Base-by-base conservation (phyloP, 2,888 invertebrate genomes). In the Agriotes lineatus region DNA sequence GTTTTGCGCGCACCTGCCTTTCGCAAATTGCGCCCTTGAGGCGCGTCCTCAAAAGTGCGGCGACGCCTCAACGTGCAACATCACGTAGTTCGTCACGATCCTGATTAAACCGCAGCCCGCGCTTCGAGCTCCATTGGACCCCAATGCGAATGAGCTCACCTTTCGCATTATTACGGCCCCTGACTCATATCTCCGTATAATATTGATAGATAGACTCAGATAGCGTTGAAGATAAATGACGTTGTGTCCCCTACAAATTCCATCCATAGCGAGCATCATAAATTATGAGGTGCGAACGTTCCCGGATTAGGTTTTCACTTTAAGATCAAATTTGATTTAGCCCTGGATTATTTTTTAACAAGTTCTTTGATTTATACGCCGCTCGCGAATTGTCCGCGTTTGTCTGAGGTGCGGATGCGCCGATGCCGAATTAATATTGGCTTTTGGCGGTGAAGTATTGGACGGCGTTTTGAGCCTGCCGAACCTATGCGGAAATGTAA, bases 141-240 rank as follows among this genome's bases (percentile, higher is more conserved):
- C 22, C 25, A 59, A 16, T 45, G 7, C 22, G 52, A 50, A 35
- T 56, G 62, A 67, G 42, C 58, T 68, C 58, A 63, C 68, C 63
- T 63, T 58, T 58, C 58, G 30, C 68, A 63, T 68, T 68, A 63
- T 63, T 68, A 63, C 62, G 35, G 37, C 37, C 63, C 57, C 65
- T 69, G 61, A 69, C 69, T 73, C 72, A 71, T 75, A 75, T 75
- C 72, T 71, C 71, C 73, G 72, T 70, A 71, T 76, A 73, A 76
- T 75, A 75, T 76, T 74, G 76, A 75, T 76, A 75, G 74, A 76
- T 75, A 75, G 74, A 75, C 67, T 59, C 68, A 68, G 75, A 75
- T 75, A 75, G 73, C 72, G 73, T 71, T 69, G 71, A 74, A 75
- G 76, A 76, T 75, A 76, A 76, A 76, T 76, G 76, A 74, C 66